Conservation (phyloP, 1,140 invertebrate genomes). For the Drosophila rufa region DNA sequence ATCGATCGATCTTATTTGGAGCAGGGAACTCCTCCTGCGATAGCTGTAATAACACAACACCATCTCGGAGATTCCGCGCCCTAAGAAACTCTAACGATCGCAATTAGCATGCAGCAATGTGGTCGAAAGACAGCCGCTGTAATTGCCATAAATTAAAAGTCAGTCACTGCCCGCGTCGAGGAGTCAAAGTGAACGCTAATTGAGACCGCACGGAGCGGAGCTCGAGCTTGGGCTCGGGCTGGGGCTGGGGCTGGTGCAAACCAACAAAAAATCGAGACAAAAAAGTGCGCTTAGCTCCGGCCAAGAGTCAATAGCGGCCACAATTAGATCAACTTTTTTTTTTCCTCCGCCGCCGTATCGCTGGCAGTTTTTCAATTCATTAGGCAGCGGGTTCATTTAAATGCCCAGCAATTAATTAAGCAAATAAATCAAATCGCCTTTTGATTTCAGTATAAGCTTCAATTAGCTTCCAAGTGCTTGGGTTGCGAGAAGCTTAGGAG, state of each 20-base stretch:
- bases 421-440: slow-evolving; percentile 64
- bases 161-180: slow-evolving; percentile 32
- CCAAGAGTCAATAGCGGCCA: slow-evolving; percentile 41
- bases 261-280: slow-evolving; percentile 10
- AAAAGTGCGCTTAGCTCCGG: slow-evolving; percentile 17
- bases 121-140: slow-evolving; percentile 59
- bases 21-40: slow-evolving; percentile 26
- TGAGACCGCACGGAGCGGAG: slow-evolving; percentile 56
- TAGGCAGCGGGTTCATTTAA: slow-evolving; percentile 54
- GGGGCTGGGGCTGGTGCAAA: neutral
- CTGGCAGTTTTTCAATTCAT: slow-evolving; percentile 41
- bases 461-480: slow-evolving; percentile 34
- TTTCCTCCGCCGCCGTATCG: slow-evolving; percentile 27
- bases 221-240: neutral
- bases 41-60: neutral
- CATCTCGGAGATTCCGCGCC: neutral
- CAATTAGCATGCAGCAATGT: slow-evolving; percentile 71
- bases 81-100: slow-evolving; percentile 46
- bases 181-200: slow-evolving; percentile 54
- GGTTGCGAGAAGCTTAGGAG: slow-evolving; percentile 9
- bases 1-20: slow-evolving; percentile 54
- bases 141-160: slow-evolving; percentile 78
- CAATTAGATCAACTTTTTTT: slow-evolving; percentile 71
- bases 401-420: slow-evolving; percentile 71
- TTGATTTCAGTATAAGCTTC: slow-evolving; percentile 36